These are phyloP conservation scores for Excalfactoria chinensis DNA, from an alignment of 2,113 vertebrate genomes.

Conservation along the genomic window DNA sequence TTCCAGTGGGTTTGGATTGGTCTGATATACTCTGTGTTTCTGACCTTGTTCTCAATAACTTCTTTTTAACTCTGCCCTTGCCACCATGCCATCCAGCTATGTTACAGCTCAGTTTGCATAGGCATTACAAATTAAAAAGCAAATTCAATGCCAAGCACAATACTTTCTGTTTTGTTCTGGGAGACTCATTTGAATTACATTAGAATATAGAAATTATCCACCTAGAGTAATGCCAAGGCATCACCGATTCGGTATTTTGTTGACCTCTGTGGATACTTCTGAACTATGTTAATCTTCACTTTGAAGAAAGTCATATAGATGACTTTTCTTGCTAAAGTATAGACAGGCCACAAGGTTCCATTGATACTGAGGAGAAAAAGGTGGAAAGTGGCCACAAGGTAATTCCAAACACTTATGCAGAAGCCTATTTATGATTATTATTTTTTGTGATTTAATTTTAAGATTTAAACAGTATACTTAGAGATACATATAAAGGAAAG, in stretches of 20 bases:
- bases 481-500: background rate
- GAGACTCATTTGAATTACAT: background rate
- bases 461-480: background rate
- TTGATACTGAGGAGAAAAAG: background rate
- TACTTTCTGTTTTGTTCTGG: background rate
- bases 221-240: background rate
- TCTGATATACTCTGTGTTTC: background rate
- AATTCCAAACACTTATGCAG: background rate
- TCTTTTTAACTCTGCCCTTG: background rate
- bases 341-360: background rate
- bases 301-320: background rate
- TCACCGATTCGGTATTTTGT: background rate
- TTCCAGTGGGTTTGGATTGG: background rate
- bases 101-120: background rate
- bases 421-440: background rate
- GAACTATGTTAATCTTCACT: background rate
- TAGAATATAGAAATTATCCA: background rate
- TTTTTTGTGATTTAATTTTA: background rate
- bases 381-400: background rate
- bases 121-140: background rate
- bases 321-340: background rate
- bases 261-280: background rate
- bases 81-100: background rate
- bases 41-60: background rate
- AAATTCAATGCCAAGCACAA: background rate